Evolutionary conservation across 2,888 invertebrate species (phyloP).

Genomic region (Sclerodermus sp.): DNA sequence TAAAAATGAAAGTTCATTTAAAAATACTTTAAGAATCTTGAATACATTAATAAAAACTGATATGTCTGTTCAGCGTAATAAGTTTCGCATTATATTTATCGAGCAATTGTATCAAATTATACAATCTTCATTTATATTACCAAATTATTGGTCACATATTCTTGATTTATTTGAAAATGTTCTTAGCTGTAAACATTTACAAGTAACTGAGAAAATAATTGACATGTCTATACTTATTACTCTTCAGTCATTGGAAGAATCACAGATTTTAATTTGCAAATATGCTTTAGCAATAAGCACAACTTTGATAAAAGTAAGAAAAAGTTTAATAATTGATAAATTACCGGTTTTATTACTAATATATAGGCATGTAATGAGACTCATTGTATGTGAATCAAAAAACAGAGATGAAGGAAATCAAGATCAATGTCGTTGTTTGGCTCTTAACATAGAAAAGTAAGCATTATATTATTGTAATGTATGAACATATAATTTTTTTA

Average conservation of each 20-base stretch:
- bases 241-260: conserved; percentile 31
- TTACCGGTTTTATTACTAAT: conserved; percentile 37
- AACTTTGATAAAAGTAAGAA: conserved; percentile 35
- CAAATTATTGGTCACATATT: conserved; percentile 25
- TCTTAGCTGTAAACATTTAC: conserved; percentile 28
- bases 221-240: conserved; percentile 36
- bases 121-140: conserved; percentile 21
- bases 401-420: conserved; percentile 22
- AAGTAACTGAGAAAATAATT: conserved; percentile 31
- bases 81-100: conserved; percentile 29
- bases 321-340: conserved; percentile 36
- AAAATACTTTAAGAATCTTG: conserved; percentile 38
- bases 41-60: conserved; percentile 35
- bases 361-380: conserved; percentile 33
- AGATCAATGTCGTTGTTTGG: conserved; percentile 31
- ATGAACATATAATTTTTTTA: conserved; percentile 7
- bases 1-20: conserved; percentile 20
- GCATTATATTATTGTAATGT: conserved; percentile 14
- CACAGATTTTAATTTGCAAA: conserved; percentile 27
- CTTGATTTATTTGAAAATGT: conserved; percentile 30
- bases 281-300: conserved; percentile 36
- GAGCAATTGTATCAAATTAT: conserved; percentile 29
- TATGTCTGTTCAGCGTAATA: conserved; percentile 34
- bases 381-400: conserved; percentile 34
- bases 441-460: conserved; percentile 48